Evolutionary conservation across 2,888 invertebrate species (phyloP), one percentile per base, ranked within the genome.

Genomic region (Agrochola lychnidis): DNA sequence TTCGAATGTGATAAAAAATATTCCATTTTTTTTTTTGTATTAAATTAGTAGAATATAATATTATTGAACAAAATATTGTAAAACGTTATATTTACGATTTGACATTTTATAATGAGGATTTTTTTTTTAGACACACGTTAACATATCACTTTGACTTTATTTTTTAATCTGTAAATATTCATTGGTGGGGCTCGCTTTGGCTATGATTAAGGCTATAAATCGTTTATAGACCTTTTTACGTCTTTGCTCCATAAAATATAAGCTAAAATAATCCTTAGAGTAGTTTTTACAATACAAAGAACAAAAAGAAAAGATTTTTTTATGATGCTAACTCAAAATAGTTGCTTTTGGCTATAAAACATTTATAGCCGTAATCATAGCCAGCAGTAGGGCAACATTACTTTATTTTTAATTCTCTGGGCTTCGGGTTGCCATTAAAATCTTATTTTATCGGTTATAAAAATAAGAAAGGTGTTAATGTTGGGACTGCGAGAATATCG

Each of bases 371-470:
- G 19, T 53, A 76, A 71, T 78, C 64, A 76, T 72, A 81, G 63
- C 63, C 66, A 48, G 62, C 67, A 76, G 75, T 81, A 75, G 36
- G 48, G 68, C 75, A 69, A 66, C 79, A 89, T 86, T 89, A 86
- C 87, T 87, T 87, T 87, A 88, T 88, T 87, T 89, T 89, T 87
- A 86, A 84, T 90, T 87, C 84, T 88, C 87, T 87, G 92, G 93
- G 92, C 92, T 91, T 92, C 88, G 92, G 93, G 93, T 92, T 92
- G 94, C 93, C 92, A 92, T 93, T 88, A 87, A 82, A 85, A 87
- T 84, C 79, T 77, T 79, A 83, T 48, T 81, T 73, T 88, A 82
- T 88, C 87, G 86, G 86, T 88, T 88, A 75, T 84, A 70, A 84
- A 80, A 76, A 69, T 87, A 87, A 73, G 73, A 70, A 69, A 79